Evolutionary conservation across 1,140 invertebrate species (phyloP).

Genomic region (Cotesia chilonis): DNA sequence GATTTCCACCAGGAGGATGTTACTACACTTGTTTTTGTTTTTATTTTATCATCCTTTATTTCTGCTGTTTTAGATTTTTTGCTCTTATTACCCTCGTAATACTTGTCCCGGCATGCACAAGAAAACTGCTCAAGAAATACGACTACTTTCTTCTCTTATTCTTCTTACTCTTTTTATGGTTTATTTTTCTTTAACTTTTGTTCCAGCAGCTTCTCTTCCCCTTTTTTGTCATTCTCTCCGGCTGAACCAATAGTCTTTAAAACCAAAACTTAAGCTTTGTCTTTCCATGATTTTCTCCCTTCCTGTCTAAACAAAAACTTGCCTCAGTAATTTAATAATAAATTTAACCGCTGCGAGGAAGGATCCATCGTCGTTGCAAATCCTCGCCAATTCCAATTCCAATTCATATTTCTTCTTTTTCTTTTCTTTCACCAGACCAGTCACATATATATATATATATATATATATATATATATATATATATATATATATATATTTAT

Average conservation of each 20-base stretch:
- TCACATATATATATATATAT: too few species aligned
- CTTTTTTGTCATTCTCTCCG: too few species aligned
- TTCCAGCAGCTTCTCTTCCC: too few species aligned
- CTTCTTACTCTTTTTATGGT: too few species aligned
- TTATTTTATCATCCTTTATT: constrained; percentile 2
- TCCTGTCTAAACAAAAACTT: constrained; percentile 33
- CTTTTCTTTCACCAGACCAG: not conserved
- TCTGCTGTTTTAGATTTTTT: constrained; percentile 7
- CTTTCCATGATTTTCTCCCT: constrained; percentile 36
- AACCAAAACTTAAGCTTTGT: constrained; percentile 29
- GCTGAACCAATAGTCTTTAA: constrained; percentile 37
- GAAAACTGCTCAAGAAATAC: constrained; percentile 3
- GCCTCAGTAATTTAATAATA: constrained; percentile 7
- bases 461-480: too few species aligned
- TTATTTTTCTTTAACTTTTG: too few species aligned
- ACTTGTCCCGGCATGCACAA: not conserved
- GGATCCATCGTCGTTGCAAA: too few species aligned
- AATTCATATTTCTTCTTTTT: constrained; percentile 5
- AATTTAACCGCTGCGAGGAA: not conserved
- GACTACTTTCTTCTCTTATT: constrained; percentile 4
- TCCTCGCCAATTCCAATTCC: not conserved
- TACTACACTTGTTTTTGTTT: constrained; percentile 25
- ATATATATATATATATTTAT: not conserved
- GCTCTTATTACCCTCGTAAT: not conserved
- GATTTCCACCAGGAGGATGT: constrained; percentile 17